Evolutionary conservation across 2,888 invertebrate genomes (phyloP), one percentile per base, ranked within the genome.

Genomic region (Hypomecis punctinalis): DNA sequence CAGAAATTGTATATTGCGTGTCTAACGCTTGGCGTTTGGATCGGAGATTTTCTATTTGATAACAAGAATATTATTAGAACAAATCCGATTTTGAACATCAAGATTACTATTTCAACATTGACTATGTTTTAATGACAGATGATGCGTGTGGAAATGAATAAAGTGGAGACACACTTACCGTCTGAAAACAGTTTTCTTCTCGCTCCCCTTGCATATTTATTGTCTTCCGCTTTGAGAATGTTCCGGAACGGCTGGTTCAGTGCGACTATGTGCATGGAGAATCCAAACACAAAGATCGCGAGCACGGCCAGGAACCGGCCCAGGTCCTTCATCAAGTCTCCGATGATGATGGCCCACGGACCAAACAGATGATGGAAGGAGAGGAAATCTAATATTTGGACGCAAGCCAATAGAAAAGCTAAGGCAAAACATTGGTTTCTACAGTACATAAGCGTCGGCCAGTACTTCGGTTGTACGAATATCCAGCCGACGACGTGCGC

Each of bases 291-390:
- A 91, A 99, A 99, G 86, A 99, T 98, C 40, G 98, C 97, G 82
- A 99, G 93, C 35, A 99, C 99, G 52, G 99, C 99, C 69, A 99
- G 94, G 89, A 99, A 99, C 82, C 98, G 94, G n/a, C 97, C 97
- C 75, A 99, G 94, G 88, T 99, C 98, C 86, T 98, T 98, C 95
- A 98, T 96, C 61, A 98, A 93, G 88, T 98, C 97, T 33, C 99
- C 97, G 81, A 99, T 99, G 86, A 99, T 99, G 83, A 99, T 99
- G 40, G 99, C 99, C 99, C 99, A 99, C 0, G 99, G 99, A 52
- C 99, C 99, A 85, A 99, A 99, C 23, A 99, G 94, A 90, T 99
- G 98, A 89, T 99, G 99, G 86, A 99, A 99, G 35, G 99, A 99
- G 54, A 99, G 93, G 88, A 99, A 99, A 93, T 98, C 98, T 81